Conservation (phyloP, 2,113 vertebrate species). For the Rhabdornis inornatus region DNA sequence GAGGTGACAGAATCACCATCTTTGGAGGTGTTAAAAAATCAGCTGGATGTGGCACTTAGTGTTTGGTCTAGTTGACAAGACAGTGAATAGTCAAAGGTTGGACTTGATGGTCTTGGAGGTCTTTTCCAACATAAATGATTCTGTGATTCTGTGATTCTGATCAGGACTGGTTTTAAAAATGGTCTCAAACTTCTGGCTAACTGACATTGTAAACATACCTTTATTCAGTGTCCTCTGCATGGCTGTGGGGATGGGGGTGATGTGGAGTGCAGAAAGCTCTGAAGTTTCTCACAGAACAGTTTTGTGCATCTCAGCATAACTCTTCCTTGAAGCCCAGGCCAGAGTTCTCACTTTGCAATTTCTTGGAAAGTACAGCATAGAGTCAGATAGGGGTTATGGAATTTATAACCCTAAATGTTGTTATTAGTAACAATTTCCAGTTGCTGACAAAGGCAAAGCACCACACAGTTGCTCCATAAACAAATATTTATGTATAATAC, state of each 20-base stretch:
- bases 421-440: constrained; percentile 50
- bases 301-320: constrained; percentile 47
- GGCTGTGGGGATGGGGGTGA: background rate
- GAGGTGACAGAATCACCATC: background rate
- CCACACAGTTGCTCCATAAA: constrained; percentile 57
- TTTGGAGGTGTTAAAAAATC: background rate
- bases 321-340: constrained; percentile 34
- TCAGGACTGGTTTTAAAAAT: background rate
- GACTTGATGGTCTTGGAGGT: background rate
- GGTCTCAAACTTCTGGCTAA: background rate
- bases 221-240: background rate
- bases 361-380: constrained; percentile 54
- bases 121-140: background rate
- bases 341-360: constrained; percentile 45
- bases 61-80: background rate
- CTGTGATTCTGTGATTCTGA: background rate
- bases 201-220: background rate
- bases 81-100: background rate
- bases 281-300: constrained; percentile 12
- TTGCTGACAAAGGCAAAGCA: constrained; percentile 58
- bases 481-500: constrained; percentile 60
- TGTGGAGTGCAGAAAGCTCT: background rate
- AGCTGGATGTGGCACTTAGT: background rate
- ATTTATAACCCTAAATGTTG: constrained; percentile 39
- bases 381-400: constrained; percentile 51